Base-by-base conservation (phyloP, 2,113 vertebrate genomes). In the Gorsachius goisagi region DNA sequence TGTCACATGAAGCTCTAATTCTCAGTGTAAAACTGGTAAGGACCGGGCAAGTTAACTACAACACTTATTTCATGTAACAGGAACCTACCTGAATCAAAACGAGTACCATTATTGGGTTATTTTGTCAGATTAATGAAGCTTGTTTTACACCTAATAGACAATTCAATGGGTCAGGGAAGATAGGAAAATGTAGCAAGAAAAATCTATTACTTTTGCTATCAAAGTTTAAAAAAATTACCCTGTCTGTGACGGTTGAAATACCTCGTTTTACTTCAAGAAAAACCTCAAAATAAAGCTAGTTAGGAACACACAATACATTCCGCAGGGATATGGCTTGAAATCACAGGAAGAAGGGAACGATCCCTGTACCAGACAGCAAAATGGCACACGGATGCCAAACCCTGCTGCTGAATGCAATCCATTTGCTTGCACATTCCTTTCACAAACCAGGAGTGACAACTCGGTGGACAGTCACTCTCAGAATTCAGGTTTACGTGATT, bases 401-500 rank as follows among this genome's bases (percentile, higher is more conserved):
- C 17, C 20, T 30, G 53, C 33, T n/a, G 52, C n/a, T 11, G 21
- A 26, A 27, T 88, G 47, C 1, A n/a, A 75, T n/a, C 30, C 20
- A 13, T n/a, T 39, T 9, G 6, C 50, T 53, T 20, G 33, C 19
- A 59, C 6, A 39, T 60, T 77, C 35, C 59, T 62, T 44, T 50
- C 47, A 39, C 33, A 71, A 73, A 66, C 6, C 32, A 60, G 30
- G 30, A 90, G 50, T 3, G 50, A 28, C 18, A 69, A 12, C 59
- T 20, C 24, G 3, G 33, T 1, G 22, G 45, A 72, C 49, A 47
- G 22, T 4, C 58, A 22, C 56, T 28, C 55, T 0, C 1, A 60
- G 30, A 69, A 60, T 21, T 52, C 67, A 69, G 59, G 22, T 50
- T 53, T 35, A 26, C 18, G 2, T 6, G 24, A 80, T 49, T 56